These are phyloP conservation scores for Acropora yongei DNA, from an alignment of 64 coral and sea anemone species.

Conservation along the genomic window DNA sequence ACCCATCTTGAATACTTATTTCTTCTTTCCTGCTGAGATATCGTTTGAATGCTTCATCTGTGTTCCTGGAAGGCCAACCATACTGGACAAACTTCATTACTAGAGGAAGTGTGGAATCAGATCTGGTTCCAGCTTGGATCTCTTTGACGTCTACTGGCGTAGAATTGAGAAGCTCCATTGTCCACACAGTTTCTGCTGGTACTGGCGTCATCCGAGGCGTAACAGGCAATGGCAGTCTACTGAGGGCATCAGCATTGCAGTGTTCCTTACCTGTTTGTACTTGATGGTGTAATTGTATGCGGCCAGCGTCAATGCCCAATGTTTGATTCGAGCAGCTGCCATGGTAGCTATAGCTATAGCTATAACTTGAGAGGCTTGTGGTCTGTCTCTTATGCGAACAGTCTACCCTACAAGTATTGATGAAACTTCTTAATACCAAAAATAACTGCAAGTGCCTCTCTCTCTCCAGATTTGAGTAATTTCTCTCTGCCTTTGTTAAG, in stretches of 20 bases:
- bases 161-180: neutral
- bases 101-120: neutral
- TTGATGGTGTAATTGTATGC: conserved; percentile 7
- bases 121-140: too few species aligned
- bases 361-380: neutral
- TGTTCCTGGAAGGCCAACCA: neutral
- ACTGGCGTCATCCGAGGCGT: neutral
- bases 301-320: conserved; percentile 4
- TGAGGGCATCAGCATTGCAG: neutral
- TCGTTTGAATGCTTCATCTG: neutral
- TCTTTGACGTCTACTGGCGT: neutral
- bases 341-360: neutral
- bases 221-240: conserved; percentile 10
- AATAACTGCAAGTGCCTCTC: neutral
- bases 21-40: too few species aligned
- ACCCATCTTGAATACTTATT: too few species aligned
- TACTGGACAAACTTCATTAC: conserved; percentile 1
- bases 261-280: neutral
- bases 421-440: neutral
- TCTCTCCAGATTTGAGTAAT: neutral
- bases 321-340: conserved; percentile 24
- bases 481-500: neutral
- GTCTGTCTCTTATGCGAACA: neutral
- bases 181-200: neutral
- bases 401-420: neutral